Conservation (phyloP, 2,888 invertebrate species). For the Apodemia zela region DNA sequence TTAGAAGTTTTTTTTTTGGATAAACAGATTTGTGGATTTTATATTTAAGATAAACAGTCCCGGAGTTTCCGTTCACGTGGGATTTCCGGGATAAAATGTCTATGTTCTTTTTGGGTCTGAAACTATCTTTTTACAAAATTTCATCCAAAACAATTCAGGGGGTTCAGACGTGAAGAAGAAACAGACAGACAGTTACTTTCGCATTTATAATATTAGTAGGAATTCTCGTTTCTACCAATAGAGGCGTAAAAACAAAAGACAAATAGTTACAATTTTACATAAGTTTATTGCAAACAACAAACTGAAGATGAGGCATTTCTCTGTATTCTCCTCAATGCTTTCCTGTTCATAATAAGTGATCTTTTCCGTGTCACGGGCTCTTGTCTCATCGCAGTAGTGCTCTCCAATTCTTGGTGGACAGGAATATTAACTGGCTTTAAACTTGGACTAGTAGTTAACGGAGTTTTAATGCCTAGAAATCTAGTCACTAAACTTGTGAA, state of each 20-base stretch:
- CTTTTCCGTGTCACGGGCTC: conserved; percentile 39
- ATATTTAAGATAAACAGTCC: no score
- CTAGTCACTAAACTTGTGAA: conserved; percentile 84
- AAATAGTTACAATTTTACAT: background rate
- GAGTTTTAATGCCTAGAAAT: conserved; percentile 48
- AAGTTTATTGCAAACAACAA: conserved; percentile 73
- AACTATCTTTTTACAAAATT: no score
- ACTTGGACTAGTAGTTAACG: conserved; percentile 38
- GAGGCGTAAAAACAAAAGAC: background rate
- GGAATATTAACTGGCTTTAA: conserved; percentile 38
- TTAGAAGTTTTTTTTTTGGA: no score
- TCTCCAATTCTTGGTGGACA: conserved; percentile 29
- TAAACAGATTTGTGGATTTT: no score
- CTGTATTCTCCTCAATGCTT: conserved; percentile 57
- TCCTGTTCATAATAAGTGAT: conserved; percentile 66
- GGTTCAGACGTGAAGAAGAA: no score
- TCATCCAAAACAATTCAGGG: no score
- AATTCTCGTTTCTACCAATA: no score
- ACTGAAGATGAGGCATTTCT: conserved; percentile 70
- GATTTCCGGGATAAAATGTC: no score
- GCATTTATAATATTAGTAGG: no score
- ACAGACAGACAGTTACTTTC: no score
- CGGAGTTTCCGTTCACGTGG: no score
- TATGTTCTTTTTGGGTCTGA: no score
- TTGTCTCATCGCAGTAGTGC: conserved; percentile 30